Conservation (phyloP, 2,888 invertebrate genomes). For the Aporophyla nigra region DNA sequence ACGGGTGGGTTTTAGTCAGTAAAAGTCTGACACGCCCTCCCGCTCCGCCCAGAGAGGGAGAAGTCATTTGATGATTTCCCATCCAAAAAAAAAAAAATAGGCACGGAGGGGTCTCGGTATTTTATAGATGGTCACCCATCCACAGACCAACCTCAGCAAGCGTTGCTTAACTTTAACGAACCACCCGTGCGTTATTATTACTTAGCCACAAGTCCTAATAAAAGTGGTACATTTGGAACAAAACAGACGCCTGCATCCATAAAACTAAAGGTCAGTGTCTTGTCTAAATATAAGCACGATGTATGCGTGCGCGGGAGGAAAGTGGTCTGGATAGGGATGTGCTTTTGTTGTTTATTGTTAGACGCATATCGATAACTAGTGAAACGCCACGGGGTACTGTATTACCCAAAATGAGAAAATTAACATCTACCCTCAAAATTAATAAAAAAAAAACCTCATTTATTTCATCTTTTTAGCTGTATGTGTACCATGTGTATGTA, state of each 20-base stretch:
- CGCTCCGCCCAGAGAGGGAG: too few relatives aligned
- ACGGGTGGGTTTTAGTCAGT: too few relatives aligned
- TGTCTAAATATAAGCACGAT: constrained; percentile 60
- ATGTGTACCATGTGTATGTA: too few relatives aligned
- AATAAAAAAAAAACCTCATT: too few relatives aligned
- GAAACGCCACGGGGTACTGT: too few relatives aligned
- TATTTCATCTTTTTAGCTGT: too few relatives aligned
- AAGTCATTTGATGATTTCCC: too few relatives aligned
- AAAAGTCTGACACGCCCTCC: too few relatives aligned
- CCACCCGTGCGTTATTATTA: neutral
- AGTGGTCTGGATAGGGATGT: constrained; percentile 42
- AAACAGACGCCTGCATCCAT: constrained; percentile 28
- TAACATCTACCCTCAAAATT: too few relatives aligned
- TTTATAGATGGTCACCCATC: neutral
- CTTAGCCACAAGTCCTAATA: neutral
- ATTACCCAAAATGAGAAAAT: too few relatives aligned
- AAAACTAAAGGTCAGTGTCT: constrained; percentile 66
- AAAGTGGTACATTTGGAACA: constrained; percentile 30
- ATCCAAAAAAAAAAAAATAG: too few relatives aligned
- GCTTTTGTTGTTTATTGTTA: constrained; percentile 28
- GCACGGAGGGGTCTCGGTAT: neutral
- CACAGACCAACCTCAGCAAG: too few relatives aligned
- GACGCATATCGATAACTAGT: constrained; percentile 48
- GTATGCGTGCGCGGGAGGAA: constrained; percentile 32
- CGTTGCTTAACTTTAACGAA: neutral